These are phyloP conservation scores for Phataginus tetradactyla DNA, from an alignment of 2,797 vertebrate genomes.

Conservation along the genomic window DNA sequence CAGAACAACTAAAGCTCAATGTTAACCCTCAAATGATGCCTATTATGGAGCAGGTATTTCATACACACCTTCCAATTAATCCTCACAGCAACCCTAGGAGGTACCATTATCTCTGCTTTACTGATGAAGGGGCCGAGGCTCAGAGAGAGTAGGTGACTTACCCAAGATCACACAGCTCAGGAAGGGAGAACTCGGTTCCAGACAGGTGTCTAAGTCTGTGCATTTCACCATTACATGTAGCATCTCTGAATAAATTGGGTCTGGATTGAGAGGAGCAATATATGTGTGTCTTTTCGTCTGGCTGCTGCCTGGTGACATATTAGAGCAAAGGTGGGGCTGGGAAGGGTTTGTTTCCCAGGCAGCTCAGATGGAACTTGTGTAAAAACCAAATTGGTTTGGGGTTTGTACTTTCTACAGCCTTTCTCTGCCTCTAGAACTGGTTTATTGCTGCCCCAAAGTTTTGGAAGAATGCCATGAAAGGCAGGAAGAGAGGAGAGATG, in stretches of 20 bases:
- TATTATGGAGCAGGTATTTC: not conserved
- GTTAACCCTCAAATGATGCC: not conserved
- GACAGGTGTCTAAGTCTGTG: not conserved
- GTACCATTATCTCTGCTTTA: not conserved
- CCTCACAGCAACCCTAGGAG: not conserved
- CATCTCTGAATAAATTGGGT: not conserved
- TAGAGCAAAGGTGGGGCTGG: rapidly evolving
- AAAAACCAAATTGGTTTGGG: not conserved
- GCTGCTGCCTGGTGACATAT: not conserved
- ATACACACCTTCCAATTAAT: not conserved
- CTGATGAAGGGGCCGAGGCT: not conserved
- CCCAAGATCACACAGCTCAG: not conserved
- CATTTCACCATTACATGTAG: rapidly evolving
- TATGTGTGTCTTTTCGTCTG: not conserved
- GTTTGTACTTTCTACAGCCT: not conserved
- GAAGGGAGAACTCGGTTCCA: not conserved
- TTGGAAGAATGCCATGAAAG: conserved; percentile 27
- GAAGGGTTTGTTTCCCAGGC: not conserved
- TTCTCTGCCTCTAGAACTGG: not conserved
- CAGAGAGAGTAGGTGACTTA: not conserved
- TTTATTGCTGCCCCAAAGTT: not conserved
- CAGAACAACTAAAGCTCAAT: not conserved
- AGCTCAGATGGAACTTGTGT: not conserved
- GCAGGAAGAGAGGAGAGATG: not conserved
- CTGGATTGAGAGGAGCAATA: not conserved